Evolutionary conservation across 2,797 vertebrate species (phyloP).

Genomic region (Etheostoma perlongum): DNA sequence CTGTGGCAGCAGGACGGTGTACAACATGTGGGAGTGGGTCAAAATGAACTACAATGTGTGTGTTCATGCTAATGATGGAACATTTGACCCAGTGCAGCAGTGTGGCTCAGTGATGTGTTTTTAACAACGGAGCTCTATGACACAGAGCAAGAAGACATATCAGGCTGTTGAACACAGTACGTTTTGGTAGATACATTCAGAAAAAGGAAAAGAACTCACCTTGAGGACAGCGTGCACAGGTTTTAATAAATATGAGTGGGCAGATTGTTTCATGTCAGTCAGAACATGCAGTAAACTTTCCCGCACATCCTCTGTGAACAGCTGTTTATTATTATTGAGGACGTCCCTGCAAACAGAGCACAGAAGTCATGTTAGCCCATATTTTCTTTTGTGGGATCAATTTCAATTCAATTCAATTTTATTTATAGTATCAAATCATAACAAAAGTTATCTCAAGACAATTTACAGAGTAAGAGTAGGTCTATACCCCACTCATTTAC

Average conservation of each 20-base stretch:
- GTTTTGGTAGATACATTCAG: too few relatives aligned
- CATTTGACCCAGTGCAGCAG: too few relatives aligned
- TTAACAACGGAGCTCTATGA: background rate
- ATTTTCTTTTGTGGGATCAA: too few relatives aligned
- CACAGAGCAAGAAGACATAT: background rate
- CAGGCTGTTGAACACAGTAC: background rate
- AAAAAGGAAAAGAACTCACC: constrained; percentile 49
- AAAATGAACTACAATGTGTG: background rate
- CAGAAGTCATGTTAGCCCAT: background rate
- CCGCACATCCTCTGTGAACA: constrained; percentile 60
- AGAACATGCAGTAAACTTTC: constrained; percentile 57
- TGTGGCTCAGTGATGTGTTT: background rate
- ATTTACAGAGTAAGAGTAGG: too few relatives aligned
- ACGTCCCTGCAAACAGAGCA: constrained; percentile 66
- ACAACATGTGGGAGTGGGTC: too few relatives aligned
- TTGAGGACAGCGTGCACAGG: constrained; percentile 68
- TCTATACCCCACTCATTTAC: too few relatives aligned
- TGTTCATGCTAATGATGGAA: background rate
- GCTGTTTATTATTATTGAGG: constrained; percentile 35
- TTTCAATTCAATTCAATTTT: too few relatives aligned
- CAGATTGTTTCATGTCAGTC: constrained; percentile 59
- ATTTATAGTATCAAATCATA: too few relatives aligned
- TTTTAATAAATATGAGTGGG: constrained; percentile 63
- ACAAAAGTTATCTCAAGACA: too few relatives aligned
- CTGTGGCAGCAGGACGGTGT: too few relatives aligned